phyloP scores from a whole-genome alignment of 2,888 invertebrate species.

The Campopleginae sp. region DNA sequence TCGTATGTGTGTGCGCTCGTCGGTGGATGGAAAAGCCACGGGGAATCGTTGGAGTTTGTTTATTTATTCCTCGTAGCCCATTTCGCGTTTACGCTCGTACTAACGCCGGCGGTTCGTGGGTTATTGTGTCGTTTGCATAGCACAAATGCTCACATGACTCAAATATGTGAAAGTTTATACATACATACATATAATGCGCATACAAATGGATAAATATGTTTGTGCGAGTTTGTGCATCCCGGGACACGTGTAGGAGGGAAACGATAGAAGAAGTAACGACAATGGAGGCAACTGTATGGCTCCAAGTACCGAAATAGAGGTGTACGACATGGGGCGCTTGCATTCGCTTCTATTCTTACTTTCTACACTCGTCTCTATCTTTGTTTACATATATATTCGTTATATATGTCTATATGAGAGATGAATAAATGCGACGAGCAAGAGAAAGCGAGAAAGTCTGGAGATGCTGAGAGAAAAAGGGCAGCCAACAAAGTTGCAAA shows the following conservation, averaged over 20 bases:
- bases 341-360: constrained; percentile 32
- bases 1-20: not conserved
- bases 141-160: constrained; percentile 19
- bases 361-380: constrained; percentile 20
- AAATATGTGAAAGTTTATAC: constrained; percentile 15
- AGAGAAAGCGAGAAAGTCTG: constrained; percentile 41
- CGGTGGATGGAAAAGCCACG: constrained; percentile 29
- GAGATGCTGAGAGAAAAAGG: constrained; percentile 45
- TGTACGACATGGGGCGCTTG: constrained; percentile 53
- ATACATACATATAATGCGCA: not conserved
- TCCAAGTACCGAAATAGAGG: constrained; percentile 59
- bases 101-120: constrained; percentile 31
- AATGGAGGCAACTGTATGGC: constrained; percentile 52
- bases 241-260: constrained; percentile 31
- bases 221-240: not conserved
- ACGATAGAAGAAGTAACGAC: constrained; percentile 52
- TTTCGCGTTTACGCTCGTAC: constrained; percentile 42
- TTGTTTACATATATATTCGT: constrained; percentile 8
- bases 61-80: constrained; percentile 45
- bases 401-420: constrained; percentile 34
- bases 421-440: constrained; percentile 20
- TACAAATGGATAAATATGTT: constrained; percentile 1
- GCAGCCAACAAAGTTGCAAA: constrained; percentile 35
- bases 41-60: constrained; percentile 30
- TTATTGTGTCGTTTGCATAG: constrained; percentile 52